Conservation (phyloP, 2,797 vertebrate genomes). For the Poecilia gillii region DNA sequence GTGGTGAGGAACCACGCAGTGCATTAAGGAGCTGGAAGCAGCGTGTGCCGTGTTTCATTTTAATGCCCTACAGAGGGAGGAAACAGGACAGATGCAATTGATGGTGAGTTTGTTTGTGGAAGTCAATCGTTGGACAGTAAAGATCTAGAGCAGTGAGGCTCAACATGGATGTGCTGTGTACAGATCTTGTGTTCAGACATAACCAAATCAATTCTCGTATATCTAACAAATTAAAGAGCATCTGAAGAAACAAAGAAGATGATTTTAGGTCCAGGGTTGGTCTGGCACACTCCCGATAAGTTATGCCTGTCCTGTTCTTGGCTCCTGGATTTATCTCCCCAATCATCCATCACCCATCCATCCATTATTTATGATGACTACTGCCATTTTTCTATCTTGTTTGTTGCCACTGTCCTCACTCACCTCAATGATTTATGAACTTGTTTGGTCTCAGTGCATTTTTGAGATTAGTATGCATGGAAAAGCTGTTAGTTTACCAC, state of each 20-base stretch:
- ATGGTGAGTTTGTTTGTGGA: conserved; percentile 19
- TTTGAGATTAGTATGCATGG: conserved; percentile 53
- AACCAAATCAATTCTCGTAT: conserved; percentile 11
- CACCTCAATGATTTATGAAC: conserved; percentile 77
- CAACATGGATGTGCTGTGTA: neutral
- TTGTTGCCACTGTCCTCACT: conserved; percentile 55
- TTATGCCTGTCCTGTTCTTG: conserved; percentile 54
- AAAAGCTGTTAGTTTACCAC: conserved; percentile 32
- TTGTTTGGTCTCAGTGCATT: conserved; percentile 58
- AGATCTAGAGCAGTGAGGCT: neutral
- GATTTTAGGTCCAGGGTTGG: neutral
- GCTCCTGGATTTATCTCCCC: conserved; percentile 63
- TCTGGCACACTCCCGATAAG: conserved; percentile 35
- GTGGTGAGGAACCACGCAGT: conserved; percentile 46
- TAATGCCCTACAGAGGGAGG: conserved; percentile 15
- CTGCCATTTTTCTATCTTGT: conserved; percentile 37
- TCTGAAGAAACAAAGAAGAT: conserved; percentile 14
- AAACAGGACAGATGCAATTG: conserved; percentile 13
- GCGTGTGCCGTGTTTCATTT: conserved; percentile 39
- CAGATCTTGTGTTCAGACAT: conserved; percentile 14
- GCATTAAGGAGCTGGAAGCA: conserved; percentile 51
- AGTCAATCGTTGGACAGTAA: conserved; percentile 9
- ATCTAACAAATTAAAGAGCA: conserved; percentile 8
- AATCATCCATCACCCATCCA: conserved; percentile 66
- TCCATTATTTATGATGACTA: conserved; percentile 78